phyloP scores from a whole-genome alignment of 2,888 invertebrate genomes.

The Tiliacea citrago region DNA sequence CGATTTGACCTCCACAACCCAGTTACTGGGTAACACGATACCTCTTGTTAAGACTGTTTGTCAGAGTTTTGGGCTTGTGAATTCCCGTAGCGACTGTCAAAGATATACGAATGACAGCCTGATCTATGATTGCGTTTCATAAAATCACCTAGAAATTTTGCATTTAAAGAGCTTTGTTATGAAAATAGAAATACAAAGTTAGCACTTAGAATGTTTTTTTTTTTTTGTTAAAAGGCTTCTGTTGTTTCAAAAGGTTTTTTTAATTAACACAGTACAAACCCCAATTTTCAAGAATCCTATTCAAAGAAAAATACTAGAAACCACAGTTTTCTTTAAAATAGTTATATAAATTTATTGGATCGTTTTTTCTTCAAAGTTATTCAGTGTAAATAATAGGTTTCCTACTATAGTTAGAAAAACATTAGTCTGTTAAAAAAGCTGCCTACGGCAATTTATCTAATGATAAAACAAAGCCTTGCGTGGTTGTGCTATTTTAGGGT shows the following conservation, averaged over 20 bases:
- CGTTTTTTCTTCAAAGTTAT: neutral
- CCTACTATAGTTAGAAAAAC: neutral
- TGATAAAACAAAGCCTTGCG: conserved; percentile 3
- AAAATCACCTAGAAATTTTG: neutral
- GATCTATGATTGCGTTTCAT: neutral
- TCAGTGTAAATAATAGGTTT: neutral
- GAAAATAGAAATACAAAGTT: neutral
- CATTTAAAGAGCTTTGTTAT: neutral
- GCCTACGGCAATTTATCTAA: conserved; percentile 8
- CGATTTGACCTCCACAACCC: too few species aligned
- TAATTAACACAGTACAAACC: neutral
- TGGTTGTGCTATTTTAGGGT: neutral
- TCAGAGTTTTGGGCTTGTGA: too few species aligned
- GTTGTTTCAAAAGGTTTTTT: neutral
- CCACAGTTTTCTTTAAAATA: neutral
- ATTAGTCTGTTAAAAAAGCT: neutral
- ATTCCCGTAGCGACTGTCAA: too few species aligned
- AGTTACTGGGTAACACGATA: too few species aligned
- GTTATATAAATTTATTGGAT: neutral
- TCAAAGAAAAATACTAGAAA: neutral
- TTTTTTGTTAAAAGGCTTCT: too few species aligned
- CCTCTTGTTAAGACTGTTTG: too few species aligned
- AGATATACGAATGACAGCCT: neutral
- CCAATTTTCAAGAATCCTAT: neutral
- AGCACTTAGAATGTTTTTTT: too few species aligned